These are phyloP conservation scores for Nycticorax nycticorax DNA, from an alignment of 2,113 vertebrate genomes.

Conservation along the genomic window DNA sequence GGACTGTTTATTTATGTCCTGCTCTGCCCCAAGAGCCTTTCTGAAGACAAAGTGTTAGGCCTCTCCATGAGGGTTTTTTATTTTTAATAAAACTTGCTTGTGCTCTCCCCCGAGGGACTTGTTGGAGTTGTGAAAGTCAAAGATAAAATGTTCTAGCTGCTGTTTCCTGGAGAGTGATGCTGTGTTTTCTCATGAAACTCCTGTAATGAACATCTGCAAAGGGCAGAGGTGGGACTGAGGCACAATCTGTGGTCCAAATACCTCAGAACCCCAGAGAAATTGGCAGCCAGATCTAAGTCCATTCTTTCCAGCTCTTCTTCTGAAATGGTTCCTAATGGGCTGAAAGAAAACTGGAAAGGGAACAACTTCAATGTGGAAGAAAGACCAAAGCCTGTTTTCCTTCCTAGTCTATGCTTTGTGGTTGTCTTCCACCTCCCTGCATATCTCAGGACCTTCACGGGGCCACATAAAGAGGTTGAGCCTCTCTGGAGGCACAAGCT, in stretches of 20 bases:
- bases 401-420: not conserved
- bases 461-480: not conserved
- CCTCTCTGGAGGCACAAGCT: not conserved
- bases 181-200: not conserved
- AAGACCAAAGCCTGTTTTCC: not conserved
- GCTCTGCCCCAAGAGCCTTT: not conserved
- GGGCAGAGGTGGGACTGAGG: not conserved
- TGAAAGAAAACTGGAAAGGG: not conserved
- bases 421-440: not conserved
- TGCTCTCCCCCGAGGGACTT: constrained; percentile 13
- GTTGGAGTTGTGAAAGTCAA: not conserved
- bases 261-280: not conserved
- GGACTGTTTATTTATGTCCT: not conserved
- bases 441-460: not conserved
- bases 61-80: not conserved
- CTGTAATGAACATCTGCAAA: not conserved
- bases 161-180: not conserved
- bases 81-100: constrained; percentile 57
- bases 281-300: not conserved
- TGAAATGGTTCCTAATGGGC: not conserved
- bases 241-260: not conserved
- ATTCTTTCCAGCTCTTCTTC: not conserved
- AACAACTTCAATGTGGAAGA: not conserved
- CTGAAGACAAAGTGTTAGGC: constrained; percentile 2
- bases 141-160: constrained; percentile 22